Conservation (phyloP, 1,140 invertebrate genomes). For the Orchesella cincta region DNA sequence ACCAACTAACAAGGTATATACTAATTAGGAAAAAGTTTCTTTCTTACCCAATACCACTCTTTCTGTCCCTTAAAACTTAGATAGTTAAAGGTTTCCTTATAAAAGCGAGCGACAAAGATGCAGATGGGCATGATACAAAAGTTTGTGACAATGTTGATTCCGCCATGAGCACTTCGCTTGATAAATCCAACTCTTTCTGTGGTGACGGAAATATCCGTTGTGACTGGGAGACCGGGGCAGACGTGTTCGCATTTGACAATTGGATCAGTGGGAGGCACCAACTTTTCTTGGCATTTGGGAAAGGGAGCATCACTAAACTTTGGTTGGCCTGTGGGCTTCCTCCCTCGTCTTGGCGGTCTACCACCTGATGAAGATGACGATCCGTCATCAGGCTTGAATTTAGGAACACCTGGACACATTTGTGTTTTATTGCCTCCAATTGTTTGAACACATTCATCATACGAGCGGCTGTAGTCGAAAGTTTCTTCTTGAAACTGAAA, state of each 20-base stretch:
- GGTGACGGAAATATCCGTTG: neutral
- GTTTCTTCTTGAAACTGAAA: neutral
- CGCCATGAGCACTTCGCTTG: conserved; percentile 24
- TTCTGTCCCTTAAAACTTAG: conserved; percentile 15
- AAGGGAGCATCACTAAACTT: too few species aligned
- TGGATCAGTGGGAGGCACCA: too few species aligned
- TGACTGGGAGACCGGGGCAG: neutral
- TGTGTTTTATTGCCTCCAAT: neutral
- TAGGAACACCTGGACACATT: neutral
- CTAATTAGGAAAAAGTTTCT: neutral
- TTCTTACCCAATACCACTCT: conserved; percentile 37
- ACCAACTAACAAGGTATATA: neutral
- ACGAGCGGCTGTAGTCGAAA: neutral
- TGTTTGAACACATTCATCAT: conserved; percentile 2
- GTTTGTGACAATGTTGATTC: conserved; percentile 31
- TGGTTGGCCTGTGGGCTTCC: neutral
- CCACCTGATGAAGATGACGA: too few species aligned
- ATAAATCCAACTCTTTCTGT: neutral
- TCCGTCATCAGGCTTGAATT: neutral
- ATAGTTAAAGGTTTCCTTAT: conserved; percentile 34
- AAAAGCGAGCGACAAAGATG: conserved; percentile 32
- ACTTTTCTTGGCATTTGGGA: too few species aligned
- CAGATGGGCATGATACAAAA: conserved; percentile 32
- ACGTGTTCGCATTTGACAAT: neutral
- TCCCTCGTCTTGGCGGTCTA: neutral